Evolutionary conservation across 2,113 vertebrate genomes (phyloP).

Genomic region (Aspidoscelis tigris): DNA sequence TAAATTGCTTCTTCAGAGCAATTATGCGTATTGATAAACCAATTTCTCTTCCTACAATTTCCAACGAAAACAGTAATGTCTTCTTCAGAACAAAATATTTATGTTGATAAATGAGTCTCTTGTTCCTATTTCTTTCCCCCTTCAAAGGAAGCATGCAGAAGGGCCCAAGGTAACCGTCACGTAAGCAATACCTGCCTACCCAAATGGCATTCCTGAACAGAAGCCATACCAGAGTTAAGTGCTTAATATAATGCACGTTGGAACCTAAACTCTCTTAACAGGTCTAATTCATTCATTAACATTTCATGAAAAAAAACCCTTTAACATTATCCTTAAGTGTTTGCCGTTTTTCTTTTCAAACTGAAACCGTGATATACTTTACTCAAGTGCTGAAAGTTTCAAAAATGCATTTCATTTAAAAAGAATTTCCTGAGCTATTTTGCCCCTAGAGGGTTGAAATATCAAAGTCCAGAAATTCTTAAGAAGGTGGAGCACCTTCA

Average conservation of each 20-base stretch:
- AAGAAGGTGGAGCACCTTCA: not conserved
- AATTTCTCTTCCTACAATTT: too few relatives aligned
- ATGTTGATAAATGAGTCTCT: slow-evolving; percentile 53
- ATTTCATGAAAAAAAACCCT: slow-evolving; percentile 61
- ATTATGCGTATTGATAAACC: too few relatives aligned
- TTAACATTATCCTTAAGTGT: slow-evolving; percentile 46
- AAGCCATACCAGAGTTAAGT: slow-evolving; percentile 52
- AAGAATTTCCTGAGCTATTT: not conserved
- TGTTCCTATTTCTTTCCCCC: slow-evolving; percentile 27
- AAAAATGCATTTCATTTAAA: slow-evolving; percentile 47
- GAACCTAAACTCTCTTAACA: slow-evolving; percentile 56
- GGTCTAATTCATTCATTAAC: slow-evolving; percentile 65
- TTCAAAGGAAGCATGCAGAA: slow-evolving; percentile 42
- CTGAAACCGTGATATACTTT: slow-evolving; percentile 34
- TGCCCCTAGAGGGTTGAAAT: too few relatives aligned
- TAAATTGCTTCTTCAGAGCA: too few relatives aligned
- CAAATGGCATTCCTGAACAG: slow-evolving; percentile 63
- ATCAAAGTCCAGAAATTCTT: slow-evolving; percentile 24
- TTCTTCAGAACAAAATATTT: slow-evolving; percentile 29
- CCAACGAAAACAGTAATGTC: too few relatives aligned
- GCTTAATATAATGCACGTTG: slow-evolving; percentile 56
- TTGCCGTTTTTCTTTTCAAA: slow-evolving; percentile 27
- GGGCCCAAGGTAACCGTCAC: slow-evolving; percentile 47
- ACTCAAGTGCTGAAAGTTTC: slow-evolving; percentile 48
- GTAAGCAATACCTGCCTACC: slow-evolving; percentile 33